Conservation (phyloP, 2,797 vertebrate species). For the Periparus ater region DNA sequence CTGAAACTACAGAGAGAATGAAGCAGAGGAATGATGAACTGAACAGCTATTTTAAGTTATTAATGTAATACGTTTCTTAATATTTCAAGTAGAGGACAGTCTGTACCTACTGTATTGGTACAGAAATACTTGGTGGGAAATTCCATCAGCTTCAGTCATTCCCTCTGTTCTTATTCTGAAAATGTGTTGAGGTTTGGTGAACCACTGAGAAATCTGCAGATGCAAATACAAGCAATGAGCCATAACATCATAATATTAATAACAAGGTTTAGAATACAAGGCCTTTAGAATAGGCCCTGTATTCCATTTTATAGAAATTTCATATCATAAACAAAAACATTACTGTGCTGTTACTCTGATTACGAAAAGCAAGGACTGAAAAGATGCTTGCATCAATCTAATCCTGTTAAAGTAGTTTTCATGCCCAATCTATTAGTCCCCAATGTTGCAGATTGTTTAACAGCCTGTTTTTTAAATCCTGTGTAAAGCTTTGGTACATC, state of each 20-base stretch:
- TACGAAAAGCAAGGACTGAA: background rate
- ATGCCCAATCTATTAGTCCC: background rate
- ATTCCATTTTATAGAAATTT: background rate
- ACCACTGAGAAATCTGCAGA: background rate
- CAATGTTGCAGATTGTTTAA: background rate
- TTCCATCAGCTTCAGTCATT: background rate
- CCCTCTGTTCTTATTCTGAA: background rate
- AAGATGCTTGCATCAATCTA: background rate
- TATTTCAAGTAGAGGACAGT: background rate
- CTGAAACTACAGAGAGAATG: background rate
- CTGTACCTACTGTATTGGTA: background rate
- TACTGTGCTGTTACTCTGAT: background rate
- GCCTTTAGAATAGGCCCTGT: background rate
- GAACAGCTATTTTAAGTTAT: background rate
- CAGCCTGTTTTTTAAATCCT: background rate
- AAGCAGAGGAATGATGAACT: background rate
- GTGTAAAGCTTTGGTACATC: background rate
- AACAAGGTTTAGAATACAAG: background rate
- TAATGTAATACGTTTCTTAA: background rate
- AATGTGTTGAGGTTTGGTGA: background rate
- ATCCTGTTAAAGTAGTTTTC: background rate
- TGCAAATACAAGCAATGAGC: background rate
- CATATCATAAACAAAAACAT: background rate
- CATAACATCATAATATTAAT: background rate
- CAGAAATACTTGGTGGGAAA: background rate